These are phyloP conservation scores for Dendrolimus houi DNA, from an alignment of 2,888 invertebrate genomes.

Conservation along the genomic window DNA sequence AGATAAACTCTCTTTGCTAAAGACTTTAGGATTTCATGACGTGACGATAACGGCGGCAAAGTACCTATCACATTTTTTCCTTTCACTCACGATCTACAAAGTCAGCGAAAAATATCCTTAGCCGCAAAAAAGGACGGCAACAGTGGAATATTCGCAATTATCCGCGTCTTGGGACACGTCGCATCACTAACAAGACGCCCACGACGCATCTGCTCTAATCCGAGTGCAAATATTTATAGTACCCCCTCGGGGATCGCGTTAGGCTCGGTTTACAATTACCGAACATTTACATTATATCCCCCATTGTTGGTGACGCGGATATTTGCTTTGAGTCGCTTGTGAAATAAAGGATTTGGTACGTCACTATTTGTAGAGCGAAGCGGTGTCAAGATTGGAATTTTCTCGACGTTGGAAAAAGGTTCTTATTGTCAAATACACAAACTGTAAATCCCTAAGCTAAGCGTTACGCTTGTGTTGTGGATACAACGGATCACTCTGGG, in stretches of 20 bases:
- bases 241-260: slow-evolving; percentile 10
- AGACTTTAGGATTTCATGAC: too few relatives aligned
- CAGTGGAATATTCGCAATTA: background rate
- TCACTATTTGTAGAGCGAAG: background rate
- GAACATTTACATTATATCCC: slow-evolving; percentile 3
- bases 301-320: background rate
- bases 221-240: slow-evolving; percentile 50
- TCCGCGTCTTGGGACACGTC: background rate
- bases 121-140: background rate
- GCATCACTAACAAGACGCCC: slow-evolving; percentile 19
- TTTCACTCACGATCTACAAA: background rate
- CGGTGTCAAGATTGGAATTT: background rate
- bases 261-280: slow-evolving; percentile 16
- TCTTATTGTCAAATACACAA: too few relatives aligned
- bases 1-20: too few relatives aligned
- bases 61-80: too few relatives aligned
- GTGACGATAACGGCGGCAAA: too few relatives aligned
- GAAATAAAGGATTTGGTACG: slow-evolving; percentile 4
- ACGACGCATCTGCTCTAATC: slow-evolving; percentile 51
- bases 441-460: too few relatives aligned
- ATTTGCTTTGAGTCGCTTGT: background rate
- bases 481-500: too few relatives aligned
- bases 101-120: background rate
- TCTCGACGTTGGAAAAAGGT: background rate
- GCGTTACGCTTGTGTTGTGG: too few relatives aligned